Evolutionary conservation across 2,113 vertebrate species (phyloP), one percentile per base, ranked within the genome.

Genomic region (Empidonax traillii): DNA sequence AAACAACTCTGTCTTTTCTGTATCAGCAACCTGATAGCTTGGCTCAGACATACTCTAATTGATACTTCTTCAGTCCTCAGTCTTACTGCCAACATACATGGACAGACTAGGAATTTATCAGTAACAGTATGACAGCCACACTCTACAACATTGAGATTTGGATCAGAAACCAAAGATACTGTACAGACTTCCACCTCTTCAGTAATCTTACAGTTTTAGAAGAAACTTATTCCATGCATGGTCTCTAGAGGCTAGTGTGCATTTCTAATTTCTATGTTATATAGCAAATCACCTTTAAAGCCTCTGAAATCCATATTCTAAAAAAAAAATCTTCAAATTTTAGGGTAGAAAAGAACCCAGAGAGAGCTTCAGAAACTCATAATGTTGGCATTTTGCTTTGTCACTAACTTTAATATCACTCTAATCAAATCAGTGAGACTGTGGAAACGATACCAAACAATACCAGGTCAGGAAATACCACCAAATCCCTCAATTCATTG

Each of bases 331-430:
- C 78, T 84, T 90, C 85, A 83, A 37, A 81, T 88, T 95, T 78
- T 92, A 62, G 77, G 87, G 88, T 49, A 87, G 80, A 82, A 87
- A 87, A 94, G 87, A 94, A 95, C 65, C 39, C 65, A 68, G 79
- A 67, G 77, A 94, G 67, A 94, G 94, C 87, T 94, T 97, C 94
- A 97, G 72, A 96, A 96, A 97, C 96, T 97, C 96, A 96, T 97
- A 97, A 97, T 69, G 74, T 95, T 96, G 96, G 97, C 94, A 96
- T 96, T 97, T 97, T 97, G 96, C 96, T 97, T 92, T 96, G 93
- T 94, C 96, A 73, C 90, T 96, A 94, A 90, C 95, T 97, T 97
- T 97, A 97, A 97, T 97, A 96, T 96, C 85, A 58, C 93, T 95
- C 95, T 97, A 97, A 97, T 97, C 95, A 97, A 96, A 95, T 93